Percentiles rank a stretch among this genome's conserved stretches.
phyloP scores from a whole-genome alignment of 92 coral and sea anemone genomes.

The Phymanthus crucifer region DNA sequence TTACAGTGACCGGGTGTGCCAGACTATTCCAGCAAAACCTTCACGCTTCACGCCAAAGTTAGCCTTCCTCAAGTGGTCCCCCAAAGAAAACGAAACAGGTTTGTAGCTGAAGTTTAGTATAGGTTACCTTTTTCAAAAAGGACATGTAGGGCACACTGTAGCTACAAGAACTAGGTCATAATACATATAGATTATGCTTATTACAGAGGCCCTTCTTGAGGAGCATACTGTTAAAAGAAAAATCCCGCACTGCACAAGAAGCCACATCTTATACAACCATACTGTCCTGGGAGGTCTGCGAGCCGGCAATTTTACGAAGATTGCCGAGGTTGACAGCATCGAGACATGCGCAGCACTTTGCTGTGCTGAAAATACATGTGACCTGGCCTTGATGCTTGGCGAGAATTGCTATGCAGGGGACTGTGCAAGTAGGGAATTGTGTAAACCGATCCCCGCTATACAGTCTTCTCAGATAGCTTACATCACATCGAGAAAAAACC shows the following conservation, averaged over 20 bases:
- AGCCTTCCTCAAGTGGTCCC: slow-evolving; percentile 96
- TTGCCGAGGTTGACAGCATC: slow-evolving; percentile 96
- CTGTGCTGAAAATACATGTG: slow-evolving; percentile 92
- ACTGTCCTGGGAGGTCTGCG: slow-evolving; percentile 93
- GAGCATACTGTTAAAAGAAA: slow-evolving; percentile 62
- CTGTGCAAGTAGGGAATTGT: slow-evolving; percentile 90
- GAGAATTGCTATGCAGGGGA: slow-evolving; percentile 98
- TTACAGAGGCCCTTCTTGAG: slow-evolving; percentile 68
- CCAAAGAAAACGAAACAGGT: slow-evolving; percentile 95
- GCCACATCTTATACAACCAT: slow-evolving; percentile 94
- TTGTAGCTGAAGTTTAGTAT: not conserved
- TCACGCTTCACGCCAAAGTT: slow-evolving; percentile 76
- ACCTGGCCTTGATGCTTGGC: slow-evolving; percentile 89
- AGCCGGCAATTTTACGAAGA: slow-evolving; percentile 94
- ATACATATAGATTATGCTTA: too few species aligned
- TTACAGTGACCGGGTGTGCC: slow-evolving; percentile 84
- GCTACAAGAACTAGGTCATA: too few species aligned
- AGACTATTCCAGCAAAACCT: slow-evolving; percentile 94
- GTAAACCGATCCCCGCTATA: slow-evolving; percentile 81
- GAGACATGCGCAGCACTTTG: slow-evolving; percentile 99
- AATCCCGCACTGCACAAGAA: slow-evolving; percentile 90
- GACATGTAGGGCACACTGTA: not conserved
- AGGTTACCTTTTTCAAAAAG: not conserved
- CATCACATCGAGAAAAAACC: slow-evolving; percentile 80
- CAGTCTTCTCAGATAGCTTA: slow-evolving; percentile 92